Percentiles rank a stretch among this genome's conserved stretches.
Conservation (phyloP, 2,888 invertebrate genomes). For the Agrochola circellaris region DNA sequence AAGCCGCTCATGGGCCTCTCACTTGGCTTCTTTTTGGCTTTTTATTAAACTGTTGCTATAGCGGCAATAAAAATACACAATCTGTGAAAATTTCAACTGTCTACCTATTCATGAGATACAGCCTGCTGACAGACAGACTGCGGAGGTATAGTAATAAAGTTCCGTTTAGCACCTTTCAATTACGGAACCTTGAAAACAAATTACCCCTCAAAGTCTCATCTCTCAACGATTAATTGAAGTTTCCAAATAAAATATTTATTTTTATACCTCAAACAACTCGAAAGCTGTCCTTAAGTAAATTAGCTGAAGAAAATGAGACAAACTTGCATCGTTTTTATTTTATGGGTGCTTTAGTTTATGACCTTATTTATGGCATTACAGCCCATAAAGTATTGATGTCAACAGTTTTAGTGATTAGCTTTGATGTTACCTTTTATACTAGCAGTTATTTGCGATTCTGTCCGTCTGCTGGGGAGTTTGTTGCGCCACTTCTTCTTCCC, state of each 20-base stretch:
- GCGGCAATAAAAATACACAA: too few species aligned
- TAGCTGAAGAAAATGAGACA: constrained; percentile 34
- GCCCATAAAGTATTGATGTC: constrained; percentile 52
- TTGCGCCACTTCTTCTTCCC: too few species aligned
- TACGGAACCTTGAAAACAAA: constrained; percentile 1
- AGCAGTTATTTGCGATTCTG: background rate
- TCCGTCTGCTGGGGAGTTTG: too few species aligned
- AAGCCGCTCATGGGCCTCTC: too few species aligned
- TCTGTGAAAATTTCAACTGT: too few species aligned
- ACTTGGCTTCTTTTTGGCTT: too few species aligned
- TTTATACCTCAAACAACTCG: constrained; percentile 22
- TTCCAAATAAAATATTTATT: constrained; percentile 38
- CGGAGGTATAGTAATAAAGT: too few species aligned
- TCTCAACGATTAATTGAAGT: constrained; percentile 39
- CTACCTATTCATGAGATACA: too few species aligned
- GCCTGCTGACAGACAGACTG: too few species aligned
- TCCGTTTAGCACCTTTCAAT: too few species aligned
- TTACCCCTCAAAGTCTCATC: constrained; percentile 36
- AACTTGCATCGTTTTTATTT: constrained; percentile 44
- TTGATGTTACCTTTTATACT: background rate
- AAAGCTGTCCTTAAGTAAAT: constrained; percentile 41
- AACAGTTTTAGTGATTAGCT: constrained; percentile 50
- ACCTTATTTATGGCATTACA: constrained; percentile 41
- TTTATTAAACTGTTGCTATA: too few species aligned
- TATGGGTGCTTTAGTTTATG: constrained; percentile 46